Conservation (phyloP, 35 echinoderm and acorn worm genomes). For the Acanthaster planci region DNA sequence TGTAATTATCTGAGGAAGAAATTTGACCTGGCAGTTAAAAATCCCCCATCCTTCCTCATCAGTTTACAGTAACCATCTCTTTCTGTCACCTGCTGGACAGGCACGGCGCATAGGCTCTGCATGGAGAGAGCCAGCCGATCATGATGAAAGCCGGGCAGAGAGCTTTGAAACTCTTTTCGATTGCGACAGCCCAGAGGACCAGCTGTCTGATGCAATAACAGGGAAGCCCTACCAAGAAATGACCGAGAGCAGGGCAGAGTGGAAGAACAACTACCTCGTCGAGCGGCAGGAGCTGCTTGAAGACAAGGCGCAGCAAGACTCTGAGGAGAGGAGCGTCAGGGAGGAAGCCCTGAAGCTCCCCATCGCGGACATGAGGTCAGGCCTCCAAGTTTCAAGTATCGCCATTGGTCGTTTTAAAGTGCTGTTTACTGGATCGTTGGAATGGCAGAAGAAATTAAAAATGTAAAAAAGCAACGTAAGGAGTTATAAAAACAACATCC, state of each 20-base stretch:
- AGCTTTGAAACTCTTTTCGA: background rate
- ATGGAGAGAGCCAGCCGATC: too few relatives aligned
- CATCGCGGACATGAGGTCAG: background rate
- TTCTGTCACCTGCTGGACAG: too few relatives aligned
- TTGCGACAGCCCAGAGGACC: background rate
- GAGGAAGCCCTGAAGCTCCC: background rate
- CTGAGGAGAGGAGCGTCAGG: background rate
- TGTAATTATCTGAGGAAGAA: too few relatives aligned
- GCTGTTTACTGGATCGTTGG: too few relatives aligned
- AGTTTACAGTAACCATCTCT: too few relatives aligned
- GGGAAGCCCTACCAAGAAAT: constrained; percentile 43
- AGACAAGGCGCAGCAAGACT: background rate
- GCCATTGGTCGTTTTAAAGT: too few relatives aligned
- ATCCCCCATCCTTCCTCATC: too few relatives aligned
- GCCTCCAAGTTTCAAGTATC: background rate
- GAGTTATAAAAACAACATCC: too few relatives aligned
- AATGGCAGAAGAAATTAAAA: too few relatives aligned
- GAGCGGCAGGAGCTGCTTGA: constrained; percentile 32
- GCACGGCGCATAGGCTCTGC: too few relatives aligned
- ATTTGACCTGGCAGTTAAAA: too few relatives aligned
- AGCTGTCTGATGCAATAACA: constrained; percentile 52
- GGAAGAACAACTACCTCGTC: constrained; percentile 40
- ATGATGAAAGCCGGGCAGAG: background rate
- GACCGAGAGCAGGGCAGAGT: background rate
- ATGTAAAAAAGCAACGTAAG: too few relatives aligned